phyloP scores from a whole-genome alignment of 1,140 invertebrate species.

The Drosophila ercepeae region DNA sequence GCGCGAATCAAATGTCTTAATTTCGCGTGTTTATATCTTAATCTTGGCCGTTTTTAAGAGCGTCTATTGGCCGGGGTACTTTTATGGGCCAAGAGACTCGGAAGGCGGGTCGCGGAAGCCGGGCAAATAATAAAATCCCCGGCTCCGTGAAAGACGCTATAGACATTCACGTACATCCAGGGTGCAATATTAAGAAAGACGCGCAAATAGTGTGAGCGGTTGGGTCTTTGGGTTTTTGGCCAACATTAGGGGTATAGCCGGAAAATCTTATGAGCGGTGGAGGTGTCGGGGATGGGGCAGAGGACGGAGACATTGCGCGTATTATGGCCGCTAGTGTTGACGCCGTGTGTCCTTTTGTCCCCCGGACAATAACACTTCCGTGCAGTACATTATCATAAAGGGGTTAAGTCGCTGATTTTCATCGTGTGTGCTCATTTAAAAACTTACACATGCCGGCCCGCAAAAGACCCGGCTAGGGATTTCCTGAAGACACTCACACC shows the following conservation, averaged over 20 bases:
- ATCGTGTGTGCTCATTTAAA: conserved; percentile 80
- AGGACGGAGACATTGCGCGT: conserved; percentile 31
- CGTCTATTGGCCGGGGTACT: conserved; percentile 31
- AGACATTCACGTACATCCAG: conserved; percentile 35
- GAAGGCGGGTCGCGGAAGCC: conserved; percentile 29
- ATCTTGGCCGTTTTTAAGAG: conserved; percentile 56
- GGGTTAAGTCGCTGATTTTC: conserved; percentile 83
- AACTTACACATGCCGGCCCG: conserved; percentile 53
- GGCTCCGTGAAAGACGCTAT: conserved; percentile 27
- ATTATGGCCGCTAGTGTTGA: conserved; percentile 70
- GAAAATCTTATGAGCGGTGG: conserved; percentile 1
- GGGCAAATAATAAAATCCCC: conserved; percentile 41
- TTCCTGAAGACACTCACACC: conserved; percentile 8
- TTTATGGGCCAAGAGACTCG: conserved; percentile 26
- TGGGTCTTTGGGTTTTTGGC: conserved; percentile 9
- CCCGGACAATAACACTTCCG: conserved; percentile 81
- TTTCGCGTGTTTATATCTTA: conserved; percentile 59
- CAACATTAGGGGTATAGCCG: conserved; percentile 20
- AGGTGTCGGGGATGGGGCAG: neutral
- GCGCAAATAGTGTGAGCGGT: conserved; percentile 33
- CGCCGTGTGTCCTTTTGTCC: conserved; percentile 76
- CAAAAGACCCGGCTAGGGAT: conserved; percentile 33
- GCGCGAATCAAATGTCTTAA: conserved; percentile 45
- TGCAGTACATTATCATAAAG: conserved; percentile 82
- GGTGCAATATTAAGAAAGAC: conserved; percentile 14